Conservation (phyloP, 2,113 vertebrate genomes). For the Odocoileus virginianus region DNA sequence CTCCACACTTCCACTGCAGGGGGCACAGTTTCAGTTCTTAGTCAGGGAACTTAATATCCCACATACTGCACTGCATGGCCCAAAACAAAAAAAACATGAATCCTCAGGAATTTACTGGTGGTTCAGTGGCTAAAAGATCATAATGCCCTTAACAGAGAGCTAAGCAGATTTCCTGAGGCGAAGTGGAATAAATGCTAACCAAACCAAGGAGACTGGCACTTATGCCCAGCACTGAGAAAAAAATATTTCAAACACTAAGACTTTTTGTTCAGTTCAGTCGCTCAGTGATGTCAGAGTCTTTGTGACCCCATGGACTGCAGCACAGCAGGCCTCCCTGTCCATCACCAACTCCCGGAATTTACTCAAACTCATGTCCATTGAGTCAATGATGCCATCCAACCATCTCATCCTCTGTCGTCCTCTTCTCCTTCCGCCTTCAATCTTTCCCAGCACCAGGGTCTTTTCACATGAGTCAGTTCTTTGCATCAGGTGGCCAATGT, state of each 20-base stretch:
- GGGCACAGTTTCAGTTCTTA: not conserved
- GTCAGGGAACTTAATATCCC: not conserved
- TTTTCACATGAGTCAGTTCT: not conserved
- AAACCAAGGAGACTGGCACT: not conserved
- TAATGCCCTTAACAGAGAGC: not conserved
- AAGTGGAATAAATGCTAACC: not conserved
- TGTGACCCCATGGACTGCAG: not conserved
- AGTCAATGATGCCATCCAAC: not conserved
- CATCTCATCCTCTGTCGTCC: not conserved
- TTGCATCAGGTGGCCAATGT: not conserved
- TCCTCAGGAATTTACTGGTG: not conserved
- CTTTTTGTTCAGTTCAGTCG: not conserved
- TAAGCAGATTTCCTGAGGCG: not conserved
- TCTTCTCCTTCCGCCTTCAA: not conserved
- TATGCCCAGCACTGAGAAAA: not conserved
- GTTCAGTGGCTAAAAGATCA: not conserved
- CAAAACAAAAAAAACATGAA: not conserved
- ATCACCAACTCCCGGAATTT: not conserved
- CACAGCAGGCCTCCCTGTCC: not conserved
- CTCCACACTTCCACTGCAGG: not conserved
- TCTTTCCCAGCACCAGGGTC: not conserved
- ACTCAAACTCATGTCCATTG: not conserved
- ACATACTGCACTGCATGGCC: not conserved
- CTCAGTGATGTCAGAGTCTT: not conserved
- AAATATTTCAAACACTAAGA: not conserved